phyloP scores from a whole-genome alignment of 2,888 invertebrate genomes.

The Hofmannophila pseudospretella region DNA sequence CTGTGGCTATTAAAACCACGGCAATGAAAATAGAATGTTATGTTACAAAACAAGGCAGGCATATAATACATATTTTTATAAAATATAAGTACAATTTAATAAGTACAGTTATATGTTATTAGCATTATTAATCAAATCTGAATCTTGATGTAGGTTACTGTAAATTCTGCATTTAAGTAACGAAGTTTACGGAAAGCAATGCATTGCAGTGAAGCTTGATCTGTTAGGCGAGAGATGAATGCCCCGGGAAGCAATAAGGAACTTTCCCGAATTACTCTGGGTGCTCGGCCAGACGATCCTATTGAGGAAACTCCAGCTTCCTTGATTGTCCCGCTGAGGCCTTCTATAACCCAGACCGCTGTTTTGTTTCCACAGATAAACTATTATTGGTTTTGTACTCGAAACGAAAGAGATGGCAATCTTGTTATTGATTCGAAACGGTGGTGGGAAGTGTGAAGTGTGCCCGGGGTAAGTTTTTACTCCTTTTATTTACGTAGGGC shows the following conservation, averaged over 20 bases:
- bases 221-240: slow-evolving; percentile 41
- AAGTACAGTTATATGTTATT: too few species aligned
- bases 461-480: background rate
- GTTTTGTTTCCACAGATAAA: slow-evolving; percentile 36
- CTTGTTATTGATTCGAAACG: slow-evolving; percentile 5
- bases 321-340: slow-evolving; percentile 33
- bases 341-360: slow-evolving; percentile 22
- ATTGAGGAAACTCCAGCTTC: slow-evolving; percentile 20
- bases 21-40: too few species aligned
- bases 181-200: too few species aligned
- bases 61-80: too few species aligned
- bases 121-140: too few species aligned
- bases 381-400: slow-evolving; percentile 33
- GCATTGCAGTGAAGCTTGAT: too few species aligned
- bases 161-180: too few species aligned
- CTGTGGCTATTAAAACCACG: too few species aligned
- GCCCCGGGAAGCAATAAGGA: slow-evolving; percentile 44
- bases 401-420: slow-evolving; percentile 4
- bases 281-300: slow-evolving; percentile 17
- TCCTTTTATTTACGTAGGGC: background rate
- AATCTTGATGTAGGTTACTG: too few species aligned
- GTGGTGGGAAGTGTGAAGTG: background rate
- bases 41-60: too few species aligned
- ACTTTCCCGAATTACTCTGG: slow-evolving; percentile 34
- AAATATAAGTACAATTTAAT: too few species aligned